Conservation (phyloP, 2,888 invertebrate genomes). For the Plebejus argus region DNA sequence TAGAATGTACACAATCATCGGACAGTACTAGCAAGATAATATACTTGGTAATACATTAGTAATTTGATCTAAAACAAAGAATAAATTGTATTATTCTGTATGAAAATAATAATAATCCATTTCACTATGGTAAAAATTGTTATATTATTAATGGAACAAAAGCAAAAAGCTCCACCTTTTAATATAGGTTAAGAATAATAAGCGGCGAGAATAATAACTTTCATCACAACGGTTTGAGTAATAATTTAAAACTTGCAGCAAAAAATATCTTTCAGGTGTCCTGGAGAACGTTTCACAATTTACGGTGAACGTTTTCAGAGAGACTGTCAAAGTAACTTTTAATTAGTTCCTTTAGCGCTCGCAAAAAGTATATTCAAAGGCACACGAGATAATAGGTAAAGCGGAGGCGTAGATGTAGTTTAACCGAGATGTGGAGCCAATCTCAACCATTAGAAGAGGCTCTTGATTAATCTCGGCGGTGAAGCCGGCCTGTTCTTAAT, state of each 20-base stretch:
- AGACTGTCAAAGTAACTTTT: conserved; percentile 31
- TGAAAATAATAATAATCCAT: background rate
- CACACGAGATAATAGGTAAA: conserved; percentile 27
- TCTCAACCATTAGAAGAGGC: conserved; percentile 47
- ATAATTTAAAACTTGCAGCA: conserved; percentile 29
- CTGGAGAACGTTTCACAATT: conserved; percentile 18
- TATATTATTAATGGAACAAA: background rate
- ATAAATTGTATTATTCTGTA: background rate
- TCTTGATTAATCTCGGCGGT: conserved; percentile 64
- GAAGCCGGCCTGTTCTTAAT: conserved; percentile 63
- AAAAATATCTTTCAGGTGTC: conserved; percentile 28
- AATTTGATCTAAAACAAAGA: background rate
- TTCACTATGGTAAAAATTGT: background rate
- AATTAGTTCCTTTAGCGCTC: conserved; percentile 28
- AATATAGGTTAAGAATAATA: conserved; percentile 15
- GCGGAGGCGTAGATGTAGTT: conserved; percentile 31
- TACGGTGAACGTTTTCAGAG: conserved; percentile 28
- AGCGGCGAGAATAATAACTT: conserved; percentile 22
- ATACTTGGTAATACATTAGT: background rate
- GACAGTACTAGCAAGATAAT: background rate
- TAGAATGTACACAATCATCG: background rate
- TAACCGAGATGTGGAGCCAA: conserved; percentile 42
- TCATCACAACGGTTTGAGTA: conserved; percentile 27
- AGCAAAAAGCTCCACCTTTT: background rate
- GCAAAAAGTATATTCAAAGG: conserved; percentile 29